These are phyloP conservation scores for Oreohelix idahoensis DNA, from an alignment of 1,140 invertebrate genomes.

Conservation along the genomic window DNA sequence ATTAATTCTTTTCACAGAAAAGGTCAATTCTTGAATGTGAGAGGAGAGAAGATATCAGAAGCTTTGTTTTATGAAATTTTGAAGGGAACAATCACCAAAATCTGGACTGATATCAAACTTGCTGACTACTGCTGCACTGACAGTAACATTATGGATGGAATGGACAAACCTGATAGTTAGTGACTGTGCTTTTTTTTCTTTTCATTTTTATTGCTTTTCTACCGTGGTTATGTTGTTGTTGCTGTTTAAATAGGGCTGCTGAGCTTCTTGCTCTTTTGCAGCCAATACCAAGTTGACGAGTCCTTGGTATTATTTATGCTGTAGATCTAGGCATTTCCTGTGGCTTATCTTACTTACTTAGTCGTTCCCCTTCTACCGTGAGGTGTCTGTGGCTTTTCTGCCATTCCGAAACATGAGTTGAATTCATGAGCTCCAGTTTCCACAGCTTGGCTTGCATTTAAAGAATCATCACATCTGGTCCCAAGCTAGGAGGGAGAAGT, in stretches of 20 bases:
- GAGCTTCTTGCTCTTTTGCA: too few relatives aligned
- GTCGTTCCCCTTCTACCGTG: too few relatives aligned
- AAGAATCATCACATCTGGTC: too few relatives aligned
- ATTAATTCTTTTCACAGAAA: conserved; percentile 56
- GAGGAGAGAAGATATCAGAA: conserved; percentile 71
- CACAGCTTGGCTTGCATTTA: too few relatives aligned
- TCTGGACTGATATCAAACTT: conserved; percentile 53
- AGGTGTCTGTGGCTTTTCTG: too few relatives aligned
- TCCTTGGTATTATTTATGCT: too few relatives aligned
- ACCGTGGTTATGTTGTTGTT: neutral
- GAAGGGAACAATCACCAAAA: conserved; percentile 41
- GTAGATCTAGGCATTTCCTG: too few relatives aligned
- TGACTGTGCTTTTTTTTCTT: neutral
- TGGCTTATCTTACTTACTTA: neutral
- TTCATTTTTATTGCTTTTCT: neutral
- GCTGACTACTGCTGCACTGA: conserved; percentile 70
- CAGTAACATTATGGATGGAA: conserved; percentile 55
- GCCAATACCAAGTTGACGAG: too few relatives aligned
- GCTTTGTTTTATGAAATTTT: conserved; percentile 66
- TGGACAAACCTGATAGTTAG: conserved; percentile 26
- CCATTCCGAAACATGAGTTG: too few relatives aligned
- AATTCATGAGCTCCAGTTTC: too few relatives aligned
- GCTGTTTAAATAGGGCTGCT: too few relatives aligned
- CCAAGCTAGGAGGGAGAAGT: too few relatives aligned
- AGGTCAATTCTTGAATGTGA: conserved; percentile 72